A percentile compares a stretch with the other conserved stretches of the same genome.
These are phyloP conservation scores for Gastrophysa polygoni DNA, from an alignment of 2,888 invertebrate species.

Conservation along the genomic window DNA sequence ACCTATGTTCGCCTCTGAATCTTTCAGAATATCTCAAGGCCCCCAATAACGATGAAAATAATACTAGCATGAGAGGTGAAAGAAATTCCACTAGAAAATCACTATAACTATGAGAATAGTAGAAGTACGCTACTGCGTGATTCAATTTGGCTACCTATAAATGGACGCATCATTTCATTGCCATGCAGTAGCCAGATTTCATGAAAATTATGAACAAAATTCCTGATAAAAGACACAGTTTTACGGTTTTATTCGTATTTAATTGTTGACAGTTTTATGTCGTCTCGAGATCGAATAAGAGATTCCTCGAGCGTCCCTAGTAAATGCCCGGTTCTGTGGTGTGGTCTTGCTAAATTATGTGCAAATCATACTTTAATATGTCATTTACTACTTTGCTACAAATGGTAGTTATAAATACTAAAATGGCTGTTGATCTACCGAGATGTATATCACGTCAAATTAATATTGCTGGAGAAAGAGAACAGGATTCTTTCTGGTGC, in stretches of 20 bases:
- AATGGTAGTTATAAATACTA: conserved; percentile 12
- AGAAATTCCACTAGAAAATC: background rate
- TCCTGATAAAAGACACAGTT: conserved; percentile 12
- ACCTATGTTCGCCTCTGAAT: no score
- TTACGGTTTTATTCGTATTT: conserved; percentile 15
- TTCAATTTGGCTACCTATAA: conserved; percentile 1
- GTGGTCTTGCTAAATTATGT: conserved; percentile 19
- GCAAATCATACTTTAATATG: conserved; percentile 19
- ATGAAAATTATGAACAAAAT: conserved; percentile 15
- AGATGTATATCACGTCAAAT: conserved; percentile 12
- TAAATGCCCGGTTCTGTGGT: conserved; percentile 9
- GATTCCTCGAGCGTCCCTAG: background rate
- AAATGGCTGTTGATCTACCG: conserved; percentile 8
- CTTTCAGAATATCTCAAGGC: no score
- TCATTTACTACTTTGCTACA: conserved; percentile 8
- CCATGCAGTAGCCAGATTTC: conserved; percentile 3
- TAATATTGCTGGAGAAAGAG: conserved; percentile 6
- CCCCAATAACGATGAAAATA: no score
- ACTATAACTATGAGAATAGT: background rate
- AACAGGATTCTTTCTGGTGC: conserved; percentile 2
- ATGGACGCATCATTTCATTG: conserved; percentile 12
- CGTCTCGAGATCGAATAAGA: background rate
- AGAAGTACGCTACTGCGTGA: background rate
- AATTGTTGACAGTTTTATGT: conserved; percentile 15
- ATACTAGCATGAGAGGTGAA: background rate